Evolutionary conservation across 2,113 vertebrate genomes (phyloP), one percentile per base, ranked within the genome.

Genomic region (Chascanopsetta lugubris): DNA sequence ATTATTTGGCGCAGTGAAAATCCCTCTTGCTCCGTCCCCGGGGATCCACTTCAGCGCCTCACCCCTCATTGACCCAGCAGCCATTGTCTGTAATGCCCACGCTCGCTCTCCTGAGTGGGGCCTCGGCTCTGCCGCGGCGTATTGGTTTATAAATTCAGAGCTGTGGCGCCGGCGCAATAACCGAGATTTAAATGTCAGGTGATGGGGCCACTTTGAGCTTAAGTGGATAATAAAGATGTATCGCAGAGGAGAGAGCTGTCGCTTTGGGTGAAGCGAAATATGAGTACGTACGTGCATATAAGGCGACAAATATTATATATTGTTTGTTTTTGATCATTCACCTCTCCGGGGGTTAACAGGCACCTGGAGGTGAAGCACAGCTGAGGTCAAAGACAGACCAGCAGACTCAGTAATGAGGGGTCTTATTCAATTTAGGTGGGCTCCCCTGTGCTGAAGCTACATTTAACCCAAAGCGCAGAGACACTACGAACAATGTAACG

Each of bases 161-260:
- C 56, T 13, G 42, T 57, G 82, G 75, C 77, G 25, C 68, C 82
- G 32, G 68, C 17, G 77, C 77, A 84, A 79, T 91, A 88, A 88
- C 79, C 13, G 25, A 60, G 88, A 89, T 90, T 85, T 86, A 90
- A 86, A 86, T 77, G 73, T 54, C 72, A 80, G 72, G 34, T 77
- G 64, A 86, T 79, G 53, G 59, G 83, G 74, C 77, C 78, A 75
- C 75, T 70, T 59, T 77, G 55, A 68, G 68, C 53, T 51, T 65
- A 80, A 88, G 68, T 79, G 68, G 75, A 54, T 73, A 66, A 83
- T 84, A 87, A 88, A 86, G 48, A 80, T 58, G 59, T 72, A 76
- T 72, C 3, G 32, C 46, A 60, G 42, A 9, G 48, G 53, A 47
- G 20, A 71, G 61, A 75, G 71, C n/a, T 53, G 67, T 55, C 42